Base-by-base conservation (phyloP, 2,113 vertebrate genomes). In the Pelecanoides urinatrix region DNA sequence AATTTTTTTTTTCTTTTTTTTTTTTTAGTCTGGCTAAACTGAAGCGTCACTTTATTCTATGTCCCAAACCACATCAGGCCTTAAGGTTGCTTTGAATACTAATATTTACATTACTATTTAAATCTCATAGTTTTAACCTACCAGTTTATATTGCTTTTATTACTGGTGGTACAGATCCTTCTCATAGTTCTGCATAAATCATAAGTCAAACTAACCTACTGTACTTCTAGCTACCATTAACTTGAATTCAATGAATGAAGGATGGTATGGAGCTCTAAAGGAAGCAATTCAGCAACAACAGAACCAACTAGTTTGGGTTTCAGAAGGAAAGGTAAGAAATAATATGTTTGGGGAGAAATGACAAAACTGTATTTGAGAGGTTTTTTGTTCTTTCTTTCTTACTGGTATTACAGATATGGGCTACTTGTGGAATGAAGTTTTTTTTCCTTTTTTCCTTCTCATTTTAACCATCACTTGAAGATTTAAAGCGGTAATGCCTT, bases 261-360 rank as follows among this genome's bases (percentile, higher is more conserved):
- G 99, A 63, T 99, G 99, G 99, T 99, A 99, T 77, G 99, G 99
- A 19, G 99, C 99, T 42, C 97, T 99, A 75, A 99, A 99, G 85
- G 99, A 99, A 97, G 99, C 99, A 18, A 98, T 99, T 94, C 99
- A 99, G 66, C 99, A 99, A 23, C 99, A 99, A 73, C 99, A 99
- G 98, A 99, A 99, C 95, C 99, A 99, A 94, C 92, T 99, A 91
- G 99, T 99, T 52, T 99, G 99, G 99, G 99, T 99, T 96, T 99
- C 99, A 19, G 99, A 99, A 97, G 99, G 99, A 97, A 99, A 99
- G 99, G 99, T 99, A 98, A 98, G 98, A 87, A 56, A 50, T 66
- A 49, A 55, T 32, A 36, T 58, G 1, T 66, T 50, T 68, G 27
- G 36, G 16, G 66, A 32, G 23, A 42, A 83, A 29, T 61, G 8